Evolutionary conservation across 2,888 invertebrate species (phyloP).

Genomic region (Hermaeophaga mercurialis): DNA sequence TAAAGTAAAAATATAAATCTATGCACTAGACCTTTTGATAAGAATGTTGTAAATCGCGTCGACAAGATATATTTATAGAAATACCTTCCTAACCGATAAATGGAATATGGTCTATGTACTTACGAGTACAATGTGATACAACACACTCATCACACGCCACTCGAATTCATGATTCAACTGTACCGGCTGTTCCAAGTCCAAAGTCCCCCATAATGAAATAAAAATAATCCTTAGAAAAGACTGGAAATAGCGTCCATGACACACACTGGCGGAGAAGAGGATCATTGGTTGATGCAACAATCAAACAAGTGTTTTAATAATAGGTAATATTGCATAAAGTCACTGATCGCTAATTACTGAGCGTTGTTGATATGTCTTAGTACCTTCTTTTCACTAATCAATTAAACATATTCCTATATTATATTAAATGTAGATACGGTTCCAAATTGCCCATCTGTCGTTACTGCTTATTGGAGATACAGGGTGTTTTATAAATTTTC

Average conservation of each 20-base stretch:
- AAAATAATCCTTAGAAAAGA: slow-evolving; percentile 1
- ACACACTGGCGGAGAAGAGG: neutral
- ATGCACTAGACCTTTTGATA: neutral
- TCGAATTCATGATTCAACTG: slow-evolving; percentile 23
- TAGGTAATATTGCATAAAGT: too few relatives aligned
- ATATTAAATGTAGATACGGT: too few relatives aligned
- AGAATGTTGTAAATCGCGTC: slow-evolving; percentile 1
- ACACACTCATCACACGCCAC: slow-evolving; percentile 7
- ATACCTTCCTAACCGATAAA: slow-evolving; percentile 11
- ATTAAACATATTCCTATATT: too few relatives aligned
- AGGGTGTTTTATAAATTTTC: too few relatives aligned
- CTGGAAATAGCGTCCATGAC: neutral
- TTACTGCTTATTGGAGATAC: too few relatives aligned
- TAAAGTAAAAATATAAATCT: too few relatives aligned
- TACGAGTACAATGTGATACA: neutral
- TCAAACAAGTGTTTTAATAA: neutral
- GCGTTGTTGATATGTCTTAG: too few relatives aligned
- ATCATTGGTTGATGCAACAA: neutral
- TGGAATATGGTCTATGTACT: slow-evolving; percentile 23
- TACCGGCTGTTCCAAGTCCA: slow-evolving; percentile 19
- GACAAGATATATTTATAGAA: slow-evolving; percentile 22
- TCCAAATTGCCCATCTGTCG: too few relatives aligned
- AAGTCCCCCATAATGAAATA: slow-evolving; percentile 15
- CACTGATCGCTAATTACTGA: too few relatives aligned
- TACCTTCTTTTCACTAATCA: too few relatives aligned